A percentile compares a stretch with the other conserved stretches of the same genome.
Conservation (phyloP, 2,888 invertebrate genomes). For the Tipula vernalis region DNA sequence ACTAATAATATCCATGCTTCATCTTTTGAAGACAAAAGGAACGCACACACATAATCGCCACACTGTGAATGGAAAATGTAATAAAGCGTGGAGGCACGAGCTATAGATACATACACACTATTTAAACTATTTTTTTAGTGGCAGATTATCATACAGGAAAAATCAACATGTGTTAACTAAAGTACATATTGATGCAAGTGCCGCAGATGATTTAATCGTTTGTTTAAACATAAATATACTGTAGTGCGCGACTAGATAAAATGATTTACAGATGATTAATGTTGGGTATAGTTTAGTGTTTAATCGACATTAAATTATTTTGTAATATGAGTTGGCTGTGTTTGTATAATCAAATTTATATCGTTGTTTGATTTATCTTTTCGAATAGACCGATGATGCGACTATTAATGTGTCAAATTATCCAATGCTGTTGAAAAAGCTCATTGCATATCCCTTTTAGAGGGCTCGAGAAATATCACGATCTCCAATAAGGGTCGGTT, state of each 20-base stretch:
- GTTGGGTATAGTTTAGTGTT: neutral
- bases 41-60: no score
- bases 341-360: neutral
- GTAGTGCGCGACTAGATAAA: neutral
- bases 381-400: neutral
- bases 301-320: neutral
- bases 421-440: no score
- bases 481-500: no score
- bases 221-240: neutral
- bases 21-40: neutral
- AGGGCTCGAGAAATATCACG: no score
- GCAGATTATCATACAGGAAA: neutral
- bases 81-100: slow-evolving; percentile 7
- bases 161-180: neutral
- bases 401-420: neutral
- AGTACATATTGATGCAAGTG: neutral
- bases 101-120: no score
- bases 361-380: neutral
- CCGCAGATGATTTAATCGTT: neutral
- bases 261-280: neutral
- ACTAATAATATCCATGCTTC: neutral
- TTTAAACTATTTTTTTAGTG: neutral
- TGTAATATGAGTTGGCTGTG: neutral
- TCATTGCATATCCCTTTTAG: no score
- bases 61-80: neutral